Evolutionary conservation across 2,797 vertebrate species (phyloP).

Genomic region (Pachyuromys duprasi): DNA sequence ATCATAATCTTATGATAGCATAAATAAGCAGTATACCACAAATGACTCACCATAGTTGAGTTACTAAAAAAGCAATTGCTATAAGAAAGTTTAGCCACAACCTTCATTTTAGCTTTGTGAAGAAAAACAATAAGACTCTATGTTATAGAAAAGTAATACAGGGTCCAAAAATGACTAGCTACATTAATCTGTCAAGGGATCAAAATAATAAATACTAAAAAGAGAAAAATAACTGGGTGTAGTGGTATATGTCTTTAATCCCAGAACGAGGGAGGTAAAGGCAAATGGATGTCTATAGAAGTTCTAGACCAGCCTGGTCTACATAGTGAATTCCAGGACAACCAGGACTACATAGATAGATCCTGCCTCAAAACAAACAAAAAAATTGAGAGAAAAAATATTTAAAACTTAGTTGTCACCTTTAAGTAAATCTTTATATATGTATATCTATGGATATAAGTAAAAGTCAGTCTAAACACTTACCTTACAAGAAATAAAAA

Average conservation of each 20-base stretch:
- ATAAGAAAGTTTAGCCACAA: neutral
- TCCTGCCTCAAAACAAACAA: neutral
- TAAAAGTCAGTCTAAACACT: neutral
- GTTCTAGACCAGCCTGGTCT: neutral
- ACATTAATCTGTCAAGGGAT: neutral
- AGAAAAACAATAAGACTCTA: neutral
- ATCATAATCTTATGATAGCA: slow-evolving; percentile 12
- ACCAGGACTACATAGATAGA: neutral
- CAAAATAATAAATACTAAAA: neutral
- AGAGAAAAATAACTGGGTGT: neutral
- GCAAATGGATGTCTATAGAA: neutral
- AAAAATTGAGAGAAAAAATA: neutral
- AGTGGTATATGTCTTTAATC: neutral
- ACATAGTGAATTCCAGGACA: neutral
- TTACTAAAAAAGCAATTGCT: neutral
- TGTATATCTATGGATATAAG: neutral
- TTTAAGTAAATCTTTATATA: slow-evolving; percentile 12
- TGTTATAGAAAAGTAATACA: slow-evolving; percentile 5
- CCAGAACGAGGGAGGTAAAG: neutral
- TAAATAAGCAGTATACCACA: slow-evolving; percentile 22
- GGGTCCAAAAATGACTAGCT: neutral
- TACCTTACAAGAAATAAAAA: neutral
- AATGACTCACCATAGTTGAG: slow-evolving; percentile 4
- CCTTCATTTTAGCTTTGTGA: neutral
- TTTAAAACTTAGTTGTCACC: slow-evolving; percentile 10